phyloP scores from a whole-genome alignment of 2,888 invertebrate species.

The Calameuta pallipes region DNA sequence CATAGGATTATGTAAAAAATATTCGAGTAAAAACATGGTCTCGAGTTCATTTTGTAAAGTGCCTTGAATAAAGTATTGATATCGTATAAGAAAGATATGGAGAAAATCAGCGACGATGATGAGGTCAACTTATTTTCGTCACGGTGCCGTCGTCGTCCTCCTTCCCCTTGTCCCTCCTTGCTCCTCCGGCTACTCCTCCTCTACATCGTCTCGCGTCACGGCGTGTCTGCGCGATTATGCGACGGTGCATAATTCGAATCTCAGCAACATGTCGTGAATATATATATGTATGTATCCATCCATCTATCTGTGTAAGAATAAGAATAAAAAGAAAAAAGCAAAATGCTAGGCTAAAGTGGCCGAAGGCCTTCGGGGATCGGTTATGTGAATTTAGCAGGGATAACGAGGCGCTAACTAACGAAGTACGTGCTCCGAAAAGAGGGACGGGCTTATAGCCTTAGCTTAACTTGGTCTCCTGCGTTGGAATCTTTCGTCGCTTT shows the following conservation, averaged over 20 bases:
- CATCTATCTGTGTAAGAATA: background rate
- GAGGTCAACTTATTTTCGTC: background rate
- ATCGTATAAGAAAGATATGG: background rate
- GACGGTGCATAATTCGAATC: background rate
- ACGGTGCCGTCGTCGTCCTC: background rate
- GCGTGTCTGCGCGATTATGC: slow-evolving; percentile 12
- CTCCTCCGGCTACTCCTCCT: background rate
- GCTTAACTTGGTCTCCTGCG: background rate
- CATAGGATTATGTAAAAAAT: background rate
- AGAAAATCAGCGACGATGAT: background rate
- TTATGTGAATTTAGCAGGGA: background rate
- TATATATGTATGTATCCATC: background rate
- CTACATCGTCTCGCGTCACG: slow-evolving; percentile 13
- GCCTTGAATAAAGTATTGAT: background rate
- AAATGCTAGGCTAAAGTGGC: background rate
- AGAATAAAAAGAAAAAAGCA: background rate
- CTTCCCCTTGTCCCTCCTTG: slow-evolving; percentile 1
- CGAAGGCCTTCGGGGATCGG: background rate
- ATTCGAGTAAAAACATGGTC: background rate
- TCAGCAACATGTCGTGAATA: background rate
- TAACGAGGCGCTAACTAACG: background rate
- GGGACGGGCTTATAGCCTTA: background rate
- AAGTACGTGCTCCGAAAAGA: background rate
- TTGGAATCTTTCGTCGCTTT: background rate
- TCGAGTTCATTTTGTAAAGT: background rate